phyloP scores from a whole-genome alignment of 1,140 invertebrate species.

The Capitella teleta region DNA sequence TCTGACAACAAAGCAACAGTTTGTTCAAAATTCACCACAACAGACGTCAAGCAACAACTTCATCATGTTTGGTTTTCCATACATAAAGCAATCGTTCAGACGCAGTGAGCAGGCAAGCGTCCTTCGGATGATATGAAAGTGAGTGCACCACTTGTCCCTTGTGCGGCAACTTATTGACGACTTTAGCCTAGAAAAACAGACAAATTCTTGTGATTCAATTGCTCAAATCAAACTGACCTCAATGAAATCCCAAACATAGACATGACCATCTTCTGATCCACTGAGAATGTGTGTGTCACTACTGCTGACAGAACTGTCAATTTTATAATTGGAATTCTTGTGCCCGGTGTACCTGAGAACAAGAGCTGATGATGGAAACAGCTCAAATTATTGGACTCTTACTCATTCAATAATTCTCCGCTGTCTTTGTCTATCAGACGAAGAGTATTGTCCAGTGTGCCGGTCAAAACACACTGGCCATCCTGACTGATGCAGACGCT shows the following conservation, averaged over 20 bases:
- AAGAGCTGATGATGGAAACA: background rate
- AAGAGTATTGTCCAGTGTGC: slow-evolving; percentile 68
- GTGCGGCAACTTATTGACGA: slow-evolving; percentile 26
- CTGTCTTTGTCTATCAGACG: slow-evolving; percentile 79
- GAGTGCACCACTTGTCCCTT: slow-evolving; percentile 40
- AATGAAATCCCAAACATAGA: slow-evolving; percentile 82
- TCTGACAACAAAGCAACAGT: too few relatives aligned
- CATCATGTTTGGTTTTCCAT: too few relatives aligned
- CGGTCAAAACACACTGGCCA: slow-evolving; percentile 73
- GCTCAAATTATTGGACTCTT: background rate
- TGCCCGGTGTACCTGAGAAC: slow-evolving; percentile 63
- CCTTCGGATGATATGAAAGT: slow-evolving; percentile 43
- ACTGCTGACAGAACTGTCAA: slow-evolving; percentile 72
- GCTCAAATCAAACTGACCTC: slow-evolving; percentile 32
- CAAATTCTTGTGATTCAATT: slow-evolving; percentile 1
- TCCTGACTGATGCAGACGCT: slow-evolving; percentile 39
- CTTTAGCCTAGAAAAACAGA: slow-evolving; percentile 42
- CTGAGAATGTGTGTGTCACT: slow-evolving; percentile 74
- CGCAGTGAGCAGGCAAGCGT: slow-evolving; percentile 43
- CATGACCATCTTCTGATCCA: slow-evolving; percentile 71
- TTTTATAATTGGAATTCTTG: slow-evolving; percentile 60
- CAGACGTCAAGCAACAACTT: too few relatives aligned
- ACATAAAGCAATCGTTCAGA: slow-evolving; percentile 42
- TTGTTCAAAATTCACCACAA: too few relatives aligned
- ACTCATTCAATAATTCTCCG: slow-evolving; percentile 57